These are phyloP conservation scores for Abrostola tripartita DNA, from an alignment of 2,888 invertebrate genomes.

Conservation along the genomic window DNA sequence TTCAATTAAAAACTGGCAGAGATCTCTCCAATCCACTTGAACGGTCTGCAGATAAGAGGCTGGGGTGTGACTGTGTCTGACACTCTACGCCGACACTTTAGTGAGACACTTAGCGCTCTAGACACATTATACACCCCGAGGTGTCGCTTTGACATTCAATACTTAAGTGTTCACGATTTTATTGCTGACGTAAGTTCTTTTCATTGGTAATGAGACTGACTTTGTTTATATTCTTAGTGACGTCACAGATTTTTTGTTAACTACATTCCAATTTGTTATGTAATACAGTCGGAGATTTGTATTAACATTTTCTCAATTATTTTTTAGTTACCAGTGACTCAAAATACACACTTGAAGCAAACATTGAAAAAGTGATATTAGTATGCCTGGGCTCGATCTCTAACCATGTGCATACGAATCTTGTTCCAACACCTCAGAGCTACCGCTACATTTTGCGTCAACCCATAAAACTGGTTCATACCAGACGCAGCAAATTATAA, in stretches of 20 bases:
- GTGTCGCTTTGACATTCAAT: conserved; percentile 34
- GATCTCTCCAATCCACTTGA: conserved; percentile 47
- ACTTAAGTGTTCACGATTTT: conserved; percentile 16
- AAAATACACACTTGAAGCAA: no score
- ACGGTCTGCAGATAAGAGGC: conserved; percentile 43
- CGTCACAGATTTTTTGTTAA: no score
- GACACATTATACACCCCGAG: conserved; percentile 43
- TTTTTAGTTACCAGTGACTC: no score
- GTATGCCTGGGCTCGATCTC: no score
- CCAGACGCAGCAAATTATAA: background rate
- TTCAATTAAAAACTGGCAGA: conserved; percentile 52
- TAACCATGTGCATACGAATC: no score
- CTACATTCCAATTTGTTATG: no score
- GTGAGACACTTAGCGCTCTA: conserved; percentile 37
- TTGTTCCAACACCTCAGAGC: no score
- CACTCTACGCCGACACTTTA: conserved; percentile 47
- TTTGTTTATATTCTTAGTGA: background rate
- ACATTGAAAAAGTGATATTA: no score
- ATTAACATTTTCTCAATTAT: no score
- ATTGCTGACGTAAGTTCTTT: conserved; percentile 4
- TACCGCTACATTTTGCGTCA: no score
- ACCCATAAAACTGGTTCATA: no score
- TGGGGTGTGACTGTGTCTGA: conserved; percentile 49
- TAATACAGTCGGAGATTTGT: no score
- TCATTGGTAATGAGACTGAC: background rate